Evolutionary conservation across 2,888 invertebrate species (phyloP).

Genomic region (Synanthedon andrenaeformis): DNA sequence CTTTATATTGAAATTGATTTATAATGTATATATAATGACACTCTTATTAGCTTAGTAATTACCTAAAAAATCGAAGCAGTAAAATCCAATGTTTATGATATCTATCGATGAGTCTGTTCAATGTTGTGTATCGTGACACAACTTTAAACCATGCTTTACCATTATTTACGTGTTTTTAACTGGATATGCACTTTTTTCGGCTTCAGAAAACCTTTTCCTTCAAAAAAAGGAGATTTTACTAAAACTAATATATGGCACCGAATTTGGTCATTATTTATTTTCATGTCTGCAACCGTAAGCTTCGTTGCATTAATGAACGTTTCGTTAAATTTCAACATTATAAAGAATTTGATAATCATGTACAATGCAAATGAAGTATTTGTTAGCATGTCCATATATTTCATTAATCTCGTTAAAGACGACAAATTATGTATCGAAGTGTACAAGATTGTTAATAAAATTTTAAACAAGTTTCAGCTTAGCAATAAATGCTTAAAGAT

Average conservation of each 20-base stretch:
- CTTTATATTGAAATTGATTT: not conserved
- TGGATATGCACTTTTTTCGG: conserved; percentile 20
- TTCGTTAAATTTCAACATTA: conserved; percentile 11
- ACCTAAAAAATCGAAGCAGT: not conserved
- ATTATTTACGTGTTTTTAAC: conserved; percentile 20
- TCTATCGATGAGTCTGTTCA: not conserved
- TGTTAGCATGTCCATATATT: conserved; percentile 16
- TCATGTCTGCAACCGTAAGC: conserved; percentile 7
- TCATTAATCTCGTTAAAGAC: conserved; percentile 14
- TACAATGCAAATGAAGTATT: conserved; percentile 21
- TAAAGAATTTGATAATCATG: conserved; percentile 18
- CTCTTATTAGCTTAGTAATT: not conserved
- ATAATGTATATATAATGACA: not conserved
- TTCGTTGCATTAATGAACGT: conserved; percentile 12
- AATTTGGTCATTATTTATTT: conserved; percentile 20
- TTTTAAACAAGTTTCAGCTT: conserved; percentile 16
- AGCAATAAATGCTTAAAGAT: conserved; percentile 13
- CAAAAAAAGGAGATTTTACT: conserved; percentile 1
- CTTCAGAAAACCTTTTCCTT: conserved; percentile 20
- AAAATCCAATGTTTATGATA: too few relatives aligned
- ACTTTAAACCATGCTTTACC: conserved; percentile 19
- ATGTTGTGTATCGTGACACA: not conserved
- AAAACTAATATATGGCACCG: conserved; percentile 7
- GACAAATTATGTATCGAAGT: conserved; percentile 14
- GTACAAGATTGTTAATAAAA: conserved; percentile 16